These are phyloP conservation scores for Amphipoea lucens DNA, from an alignment of 2,888 invertebrate genomes.

Conservation along the genomic window DNA sequence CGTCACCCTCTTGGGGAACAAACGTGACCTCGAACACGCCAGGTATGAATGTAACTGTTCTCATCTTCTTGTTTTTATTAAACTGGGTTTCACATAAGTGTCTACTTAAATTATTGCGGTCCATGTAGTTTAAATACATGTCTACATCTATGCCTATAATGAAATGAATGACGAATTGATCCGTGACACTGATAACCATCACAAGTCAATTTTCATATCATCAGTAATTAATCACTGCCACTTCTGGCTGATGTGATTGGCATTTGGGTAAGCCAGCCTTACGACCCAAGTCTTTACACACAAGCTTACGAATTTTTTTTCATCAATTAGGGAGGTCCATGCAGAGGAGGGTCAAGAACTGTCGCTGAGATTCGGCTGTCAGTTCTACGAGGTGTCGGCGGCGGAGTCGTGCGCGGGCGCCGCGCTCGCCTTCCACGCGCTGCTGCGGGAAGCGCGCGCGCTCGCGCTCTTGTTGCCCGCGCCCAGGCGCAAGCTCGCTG, in stretches of 20 bases:
- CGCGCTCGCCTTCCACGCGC: conserved; percentile 94
- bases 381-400: conserved; percentile 96
- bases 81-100: background rate
- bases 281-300: background rate
- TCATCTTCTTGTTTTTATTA: background rate
- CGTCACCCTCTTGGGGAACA: conserved; percentile 94
- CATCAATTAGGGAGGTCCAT: conserved; percentile 92
- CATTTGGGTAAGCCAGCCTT: background rate
- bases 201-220: background rate
- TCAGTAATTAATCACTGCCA: conserved; percentile 21
- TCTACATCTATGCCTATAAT: background rate
- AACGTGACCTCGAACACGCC: conserved; percentile 95
- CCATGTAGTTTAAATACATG: background rate
- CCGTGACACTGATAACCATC: background rate
- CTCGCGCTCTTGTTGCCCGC: conserved; percentile 92
- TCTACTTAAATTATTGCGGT: background rate
- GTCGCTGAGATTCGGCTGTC: conserved; percentile 94
- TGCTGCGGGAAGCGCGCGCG: conserved; percentile 93
- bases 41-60: conserved; percentile 88
- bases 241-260: background rate
- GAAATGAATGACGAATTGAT: background rate
- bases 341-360: conserved; percentile 94
- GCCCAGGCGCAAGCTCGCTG: conserved; percentile 93
- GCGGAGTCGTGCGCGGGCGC: conserved; percentile 95
- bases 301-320: conserved; percentile 6